Evolutionary conservation across 2,797 vertebrate species (phyloP), one percentile per base, ranked within the genome.

Genomic region (Leptatherina wallacei): DNA sequence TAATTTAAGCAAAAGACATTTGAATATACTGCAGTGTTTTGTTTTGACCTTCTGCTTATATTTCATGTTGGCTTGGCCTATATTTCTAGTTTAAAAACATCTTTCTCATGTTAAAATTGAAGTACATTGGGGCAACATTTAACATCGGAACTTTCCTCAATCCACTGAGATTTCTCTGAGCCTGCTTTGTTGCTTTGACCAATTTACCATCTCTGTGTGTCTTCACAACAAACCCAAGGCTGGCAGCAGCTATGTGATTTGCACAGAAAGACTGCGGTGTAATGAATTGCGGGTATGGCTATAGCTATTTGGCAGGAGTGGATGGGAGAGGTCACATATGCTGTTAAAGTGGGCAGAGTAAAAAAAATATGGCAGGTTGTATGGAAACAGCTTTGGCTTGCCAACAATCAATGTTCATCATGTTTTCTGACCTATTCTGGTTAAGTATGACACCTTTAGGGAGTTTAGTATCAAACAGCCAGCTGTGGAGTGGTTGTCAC

Each of bases 251-350:
- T 44, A 12, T 55, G 10, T n/a, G 52, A 81, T 70, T 40, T 63
- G 79, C 83, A 72, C 65, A 63, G 60, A 65, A 78, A 77, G 77
- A 79, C 85, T 65, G 85, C 67, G 18, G 73, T 65, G 88, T 90
- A 90, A 92, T 92, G 88, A 88, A 89, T 88, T 83, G 82, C 81
- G 81, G 84, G 80, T 85, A 89, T 71, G 75, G 78, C 78, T 81
- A 55, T 27, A 20, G 85, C 78, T 78, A 66, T 87, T 89, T 93
- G 90, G 89, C 86, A 85, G 77, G 73, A 80, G 69, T 29, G 72
- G 82, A 80, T 74, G 80, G 81, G 86, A 84, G 77, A 75, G 83
- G 83, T 86, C 65, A 35, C 89, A 82, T 84, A 88, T 89, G 89
- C 84, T 82, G 82, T 78, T 78, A 73, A 79, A 75, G 80, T 73